phyloP scores from a whole-genome alignment of 2,888 invertebrate species.

The Mantis religiosa region DNA sequence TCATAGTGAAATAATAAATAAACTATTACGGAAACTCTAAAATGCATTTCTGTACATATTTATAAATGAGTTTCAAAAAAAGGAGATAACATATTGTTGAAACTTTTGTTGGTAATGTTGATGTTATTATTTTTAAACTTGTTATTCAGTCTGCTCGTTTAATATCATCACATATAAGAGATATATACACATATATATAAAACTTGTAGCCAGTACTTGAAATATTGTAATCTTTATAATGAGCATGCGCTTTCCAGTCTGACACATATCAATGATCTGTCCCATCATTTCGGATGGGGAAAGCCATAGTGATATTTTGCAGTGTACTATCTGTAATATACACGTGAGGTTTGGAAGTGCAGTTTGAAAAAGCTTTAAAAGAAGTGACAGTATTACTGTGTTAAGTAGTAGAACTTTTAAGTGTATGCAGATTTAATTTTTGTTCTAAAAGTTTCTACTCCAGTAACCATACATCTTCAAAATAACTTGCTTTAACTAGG shows the following conservation, averaged over 20 bases:
- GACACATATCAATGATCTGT: slow-evolving; percentile 8
- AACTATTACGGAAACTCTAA: neutral
- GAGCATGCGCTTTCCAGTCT: slow-evolving; percentile 3
- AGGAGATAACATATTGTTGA: neutral
- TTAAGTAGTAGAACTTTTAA: neutral
- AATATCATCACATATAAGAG: neutral
- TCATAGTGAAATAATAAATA: neutral
- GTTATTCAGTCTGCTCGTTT: neutral
- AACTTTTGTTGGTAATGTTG: slow-evolving; percentile 14
- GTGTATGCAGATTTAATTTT: neutral
- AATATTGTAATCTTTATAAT: neutral
- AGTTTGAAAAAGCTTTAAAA: neutral
- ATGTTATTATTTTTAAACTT: slow-evolving; percentile 12
- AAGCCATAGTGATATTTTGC: slow-evolving; percentile 11
- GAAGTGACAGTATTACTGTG: neutral
- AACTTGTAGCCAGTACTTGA: neutral
- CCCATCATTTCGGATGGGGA: neutral
- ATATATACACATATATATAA: neutral
- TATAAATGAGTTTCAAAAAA: slow-evolving; percentile 2
- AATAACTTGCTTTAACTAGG: neutral
- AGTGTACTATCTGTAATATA: neutral
- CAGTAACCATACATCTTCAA: neutral
- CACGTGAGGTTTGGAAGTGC: neutral
- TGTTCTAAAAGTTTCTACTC: neutral
- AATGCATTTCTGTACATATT: neutral